These are phyloP conservation scores for Halesus radiatus DNA, from an alignment of 1,140 invertebrate species.

Conservation along the genomic window DNA sequence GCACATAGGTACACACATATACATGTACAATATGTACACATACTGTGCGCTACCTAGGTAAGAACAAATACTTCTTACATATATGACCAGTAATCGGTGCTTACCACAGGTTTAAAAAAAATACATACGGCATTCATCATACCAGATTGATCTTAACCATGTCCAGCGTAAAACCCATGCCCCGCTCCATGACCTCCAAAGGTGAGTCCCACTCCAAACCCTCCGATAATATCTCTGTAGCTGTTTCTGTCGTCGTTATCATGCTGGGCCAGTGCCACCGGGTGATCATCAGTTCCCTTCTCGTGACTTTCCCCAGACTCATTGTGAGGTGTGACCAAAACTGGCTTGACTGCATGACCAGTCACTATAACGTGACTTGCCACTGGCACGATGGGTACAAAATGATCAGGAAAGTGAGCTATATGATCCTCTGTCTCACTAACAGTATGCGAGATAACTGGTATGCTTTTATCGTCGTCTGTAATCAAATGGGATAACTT, in stretches of 20 bases:
- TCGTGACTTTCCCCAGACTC: neutral
- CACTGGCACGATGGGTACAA: conserved; percentile 41
- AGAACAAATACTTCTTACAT: too few species aligned
- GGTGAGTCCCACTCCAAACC: conserved; percentile 42
- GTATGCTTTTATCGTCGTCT: conserved; percentile 35
- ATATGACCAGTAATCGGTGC: too few species aligned
- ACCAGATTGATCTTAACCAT: too few species aligned
- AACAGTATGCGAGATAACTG: conserved; percentile 40
- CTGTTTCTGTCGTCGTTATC: conserved; percentile 27
- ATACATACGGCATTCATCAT: too few species aligned
- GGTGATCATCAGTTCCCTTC: conserved; percentile 6
- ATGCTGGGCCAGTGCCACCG: neutral
- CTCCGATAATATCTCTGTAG: conserved; percentile 45
- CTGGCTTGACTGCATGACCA: conserved; percentile 2
- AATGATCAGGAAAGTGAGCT: conserved; percentile 31
- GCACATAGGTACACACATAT: too few species aligned
- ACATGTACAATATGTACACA: too few species aligned
- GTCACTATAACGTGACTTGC: conserved; percentile 11
- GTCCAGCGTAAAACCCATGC: conserved; percentile 48
- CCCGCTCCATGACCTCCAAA: conserved; percentile 51
- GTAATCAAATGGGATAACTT: conserved; percentile 43
- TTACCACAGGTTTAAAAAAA: too few species aligned
- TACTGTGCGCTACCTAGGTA: too few species aligned
- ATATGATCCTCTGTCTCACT: conserved; percentile 32
- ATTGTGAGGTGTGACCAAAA: neutral